These are phyloP conservation scores for Coregonus suidteri DNA, from an alignment of 2,797 vertebrate genomes.

Conservation along the genomic window DNA sequence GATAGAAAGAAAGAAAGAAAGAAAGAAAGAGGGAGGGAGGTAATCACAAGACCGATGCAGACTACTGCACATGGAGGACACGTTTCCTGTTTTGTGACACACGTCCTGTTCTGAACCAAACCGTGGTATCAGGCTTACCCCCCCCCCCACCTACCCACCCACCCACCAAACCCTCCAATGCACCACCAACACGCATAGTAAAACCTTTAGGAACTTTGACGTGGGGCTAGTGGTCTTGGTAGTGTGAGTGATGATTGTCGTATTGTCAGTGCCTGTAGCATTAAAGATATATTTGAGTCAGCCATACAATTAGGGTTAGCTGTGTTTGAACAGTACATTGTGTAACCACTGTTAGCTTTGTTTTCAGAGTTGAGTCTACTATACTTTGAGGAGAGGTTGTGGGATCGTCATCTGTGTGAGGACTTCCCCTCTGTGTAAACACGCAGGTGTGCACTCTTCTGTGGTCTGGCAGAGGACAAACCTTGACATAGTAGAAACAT, in stretches of 20 bases:
- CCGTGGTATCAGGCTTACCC: neutral
- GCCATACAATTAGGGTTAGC: neutral
- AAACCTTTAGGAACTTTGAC: neutral
- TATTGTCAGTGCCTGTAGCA: too few relatives aligned
- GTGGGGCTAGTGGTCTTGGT: neutral
- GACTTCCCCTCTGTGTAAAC: slow-evolving; percentile 2
- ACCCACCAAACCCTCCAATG: neutral
- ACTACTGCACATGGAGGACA: slow-evolving; percentile 11
- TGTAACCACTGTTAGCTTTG: neutral
- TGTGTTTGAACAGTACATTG: neutral
- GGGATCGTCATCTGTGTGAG: neutral
- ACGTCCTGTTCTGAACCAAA: neutral
- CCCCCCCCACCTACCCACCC: neutral
- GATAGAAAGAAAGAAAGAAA: neutral
- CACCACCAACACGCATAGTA: neutral
- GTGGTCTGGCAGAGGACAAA: slow-evolving; percentile 36
- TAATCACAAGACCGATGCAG: neutral
- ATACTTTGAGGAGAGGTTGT: neutral
- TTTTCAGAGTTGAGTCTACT: neutral
- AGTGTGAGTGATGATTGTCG: neutral
- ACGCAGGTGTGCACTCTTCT: slow-evolving; percentile 13
- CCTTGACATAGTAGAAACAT: slow-evolving; percentile 23
- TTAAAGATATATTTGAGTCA: too few relatives aligned
- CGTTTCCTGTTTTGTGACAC: neutral
- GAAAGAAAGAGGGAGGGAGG: slow-evolving; percentile 1